Evolutionary conservation across 1,140 invertebrate species (phyloP).

Genomic region (Diploscapter pachys): DNA sequence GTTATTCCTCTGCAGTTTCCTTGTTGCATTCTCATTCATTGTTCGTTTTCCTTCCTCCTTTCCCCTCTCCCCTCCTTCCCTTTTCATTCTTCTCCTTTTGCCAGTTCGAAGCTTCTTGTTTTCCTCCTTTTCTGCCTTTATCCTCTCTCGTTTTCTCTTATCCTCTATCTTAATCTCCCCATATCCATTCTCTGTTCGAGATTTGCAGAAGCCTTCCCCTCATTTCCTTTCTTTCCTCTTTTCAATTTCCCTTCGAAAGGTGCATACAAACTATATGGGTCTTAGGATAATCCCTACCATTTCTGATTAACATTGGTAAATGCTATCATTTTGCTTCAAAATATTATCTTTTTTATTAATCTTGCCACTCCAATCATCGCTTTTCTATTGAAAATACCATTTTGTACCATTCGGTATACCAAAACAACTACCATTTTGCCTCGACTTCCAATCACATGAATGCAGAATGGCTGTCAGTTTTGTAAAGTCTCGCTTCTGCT

Average conservation of each 20-base stretch:
- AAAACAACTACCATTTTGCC: too few relatives aligned
- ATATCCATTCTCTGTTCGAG: background rate
- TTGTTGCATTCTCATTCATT: too few relatives aligned
- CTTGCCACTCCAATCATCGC: too few relatives aligned
- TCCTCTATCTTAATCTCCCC: background rate
- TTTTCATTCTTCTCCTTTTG: slow-evolving; percentile 2
- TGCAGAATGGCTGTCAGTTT: slow-evolving; percentile 7
- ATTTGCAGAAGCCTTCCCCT: slow-evolving; percentile 3
- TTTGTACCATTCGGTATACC: too few relatives aligned
- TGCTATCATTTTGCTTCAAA: too few relatives aligned
- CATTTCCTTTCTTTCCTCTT: slow-evolving; percentile 19
- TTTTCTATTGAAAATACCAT: too few relatives aligned
- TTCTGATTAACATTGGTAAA: too few relatives aligned
- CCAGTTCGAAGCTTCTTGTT: slow-evolving; percentile 10
- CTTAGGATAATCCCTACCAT: background rate
- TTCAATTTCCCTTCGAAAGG: slow-evolving; percentile 12
- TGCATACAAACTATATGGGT: slow-evolving; percentile 8
- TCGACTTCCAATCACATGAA: background rate
- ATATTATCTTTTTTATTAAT: too few relatives aligned
- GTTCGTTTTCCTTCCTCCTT: background rate
- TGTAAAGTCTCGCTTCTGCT: background rate
- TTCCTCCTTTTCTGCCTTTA: slow-evolving; percentile 9
- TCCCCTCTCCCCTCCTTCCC: slow-evolving; percentile 1
- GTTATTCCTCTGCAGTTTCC: too few relatives aligned
- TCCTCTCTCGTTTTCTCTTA: slow-evolving; percentile 4